These are phyloP conservation scores for Leptinotarsa peninsularis DNA, from an alignment of 2,888 invertebrate genomes.

Conservation along the genomic window DNA sequence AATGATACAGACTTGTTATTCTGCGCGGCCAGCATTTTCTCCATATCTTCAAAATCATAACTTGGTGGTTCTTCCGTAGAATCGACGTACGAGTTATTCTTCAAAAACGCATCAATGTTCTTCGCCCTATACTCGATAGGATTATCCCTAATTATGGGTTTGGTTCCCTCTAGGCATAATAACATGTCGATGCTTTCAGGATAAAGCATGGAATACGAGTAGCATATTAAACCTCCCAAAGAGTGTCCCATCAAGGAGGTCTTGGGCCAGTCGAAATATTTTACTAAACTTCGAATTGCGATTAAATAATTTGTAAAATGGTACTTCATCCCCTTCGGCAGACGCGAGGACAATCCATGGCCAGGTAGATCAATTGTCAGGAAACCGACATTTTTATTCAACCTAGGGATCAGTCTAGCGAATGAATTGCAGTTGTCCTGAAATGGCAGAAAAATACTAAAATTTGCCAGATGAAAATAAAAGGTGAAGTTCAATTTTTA, in stretches of 20 bases:
- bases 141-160: slow-evolving; percentile 51
- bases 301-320: slow-evolving; percentile 64
- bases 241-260: slow-evolving; percentile 78
- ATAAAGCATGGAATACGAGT: slow-evolving; percentile 72
- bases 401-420: slow-evolving; percentile 75
- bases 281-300: slow-evolving; percentile 70
- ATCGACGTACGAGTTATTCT: slow-evolving; percentile 61
- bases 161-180: slow-evolving; percentile 71
- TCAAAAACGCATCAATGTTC: slow-evolving; percentile 66
- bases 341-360: slow-evolving; percentile 78
- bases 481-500: too few species aligned
- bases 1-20: slow-evolving; percentile 70
- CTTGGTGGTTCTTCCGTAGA: slow-evolving; percentile 70
- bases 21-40: slow-evolving; percentile 70
- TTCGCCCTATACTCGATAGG: slow-evolving; percentile 58
- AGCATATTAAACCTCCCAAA: slow-evolving; percentile 74
- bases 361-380: slow-evolving; percentile 78
- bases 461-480: too few species aligned
- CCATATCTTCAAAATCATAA: slow-evolving; percentile 74
- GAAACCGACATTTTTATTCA: slow-evolving; percentile 67
- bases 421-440: slow-evolving; percentile 83
- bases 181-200: slow-evolving; percentile 73
- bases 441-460: slow-evolving; percentile 29
- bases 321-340: slow-evolving; percentile 73
- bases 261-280: slow-evolving; percentile 77